Evolutionary conservation across 2,797 vertebrate genomes (phyloP).

Genomic region (Borostomias antarcticus): DNA sequence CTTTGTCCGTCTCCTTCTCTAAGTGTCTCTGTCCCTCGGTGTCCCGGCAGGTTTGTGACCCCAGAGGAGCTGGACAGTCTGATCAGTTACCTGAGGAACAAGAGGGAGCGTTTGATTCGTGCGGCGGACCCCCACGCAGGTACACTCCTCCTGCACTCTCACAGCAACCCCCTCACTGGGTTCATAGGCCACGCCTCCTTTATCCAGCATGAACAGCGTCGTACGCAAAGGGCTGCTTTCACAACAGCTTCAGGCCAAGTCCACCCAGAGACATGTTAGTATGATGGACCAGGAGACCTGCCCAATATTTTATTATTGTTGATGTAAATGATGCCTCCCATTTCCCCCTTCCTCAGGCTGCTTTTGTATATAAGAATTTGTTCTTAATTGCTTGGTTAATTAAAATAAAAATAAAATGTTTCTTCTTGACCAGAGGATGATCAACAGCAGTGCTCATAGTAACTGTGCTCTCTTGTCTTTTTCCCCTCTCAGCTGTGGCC

Average conservation of each 20-base stretch:
- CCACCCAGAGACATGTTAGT: no score
- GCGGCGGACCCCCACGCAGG: conserved; percentile 80
- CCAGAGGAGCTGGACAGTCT: conserved; percentile 90
- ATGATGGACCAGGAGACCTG: no score
- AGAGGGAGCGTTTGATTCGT: conserved; percentile 84
- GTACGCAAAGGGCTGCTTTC: no score
- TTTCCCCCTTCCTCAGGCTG: background rate
- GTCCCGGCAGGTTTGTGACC: conserved; percentile 82
- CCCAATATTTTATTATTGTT: no score
- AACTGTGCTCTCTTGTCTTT: background rate
- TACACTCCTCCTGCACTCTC: conserved; percentile 55
- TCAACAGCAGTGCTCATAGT: background rate
- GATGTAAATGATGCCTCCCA: no score
- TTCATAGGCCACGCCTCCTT: no score
- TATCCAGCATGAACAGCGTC: no score
- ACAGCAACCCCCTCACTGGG: no score
- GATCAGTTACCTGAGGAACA: conserved; percentile 89
- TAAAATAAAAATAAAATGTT: background rate
- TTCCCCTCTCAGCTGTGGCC: conserved; percentile 32
- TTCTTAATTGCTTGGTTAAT: no score
- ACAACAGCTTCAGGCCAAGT: no score
- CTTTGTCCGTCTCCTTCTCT: background rate
- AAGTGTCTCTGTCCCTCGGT: background rate
- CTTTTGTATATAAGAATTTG: background rate
- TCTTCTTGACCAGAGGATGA: background rate